These are phyloP conservation scores for Trachurus trachurus DNA, from an alignment of 2,797 vertebrate genomes.

Conservation along the genomic window DNA sequence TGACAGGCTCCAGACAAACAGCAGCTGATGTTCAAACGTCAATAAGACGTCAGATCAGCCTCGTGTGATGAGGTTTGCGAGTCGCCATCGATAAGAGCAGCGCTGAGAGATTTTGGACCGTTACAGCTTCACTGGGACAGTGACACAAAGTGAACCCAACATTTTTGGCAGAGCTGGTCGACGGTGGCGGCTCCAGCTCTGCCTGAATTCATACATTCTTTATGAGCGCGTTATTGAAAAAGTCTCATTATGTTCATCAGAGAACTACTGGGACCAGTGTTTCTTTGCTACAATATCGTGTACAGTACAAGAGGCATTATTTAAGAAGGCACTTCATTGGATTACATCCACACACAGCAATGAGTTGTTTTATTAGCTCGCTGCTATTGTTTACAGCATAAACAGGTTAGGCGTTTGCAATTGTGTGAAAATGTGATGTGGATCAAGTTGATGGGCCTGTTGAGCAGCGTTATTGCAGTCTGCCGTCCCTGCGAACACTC, in stretches of 20 bases:
- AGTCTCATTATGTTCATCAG: slow-evolving; percentile 81
- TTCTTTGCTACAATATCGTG: slow-evolving; percentile 75
- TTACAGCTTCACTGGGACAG: slow-evolving; percentile 35
- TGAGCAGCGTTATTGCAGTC: slow-evolving; percentile 85
- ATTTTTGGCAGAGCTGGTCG: slow-evolving; percentile 49
- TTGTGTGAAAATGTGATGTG: slow-evolving; percentile 78
- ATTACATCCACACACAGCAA: slow-evolving; percentile 80
- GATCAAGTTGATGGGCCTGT: slow-evolving; percentile 85
- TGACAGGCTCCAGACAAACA: slow-evolving; percentile 65
- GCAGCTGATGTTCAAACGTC: slow-evolving; percentile 58
- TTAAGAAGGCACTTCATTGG: slow-evolving; percentile 77
- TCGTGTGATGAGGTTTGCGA: slow-evolving; percentile 48
- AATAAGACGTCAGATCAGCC: slow-evolving; percentile 66
- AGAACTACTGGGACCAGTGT: slow-evolving; percentile 76
- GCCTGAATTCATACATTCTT: slow-evolving; percentile 85
- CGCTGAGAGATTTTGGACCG: slow-evolving; percentile 9
- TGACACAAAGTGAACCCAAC: slow-evolving; percentile 71
- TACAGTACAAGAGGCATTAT: slow-evolving; percentile 65
- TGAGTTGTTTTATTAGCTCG: slow-evolving; percentile 80
- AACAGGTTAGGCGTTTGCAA: slow-evolving; percentile 81
- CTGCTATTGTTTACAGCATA: slow-evolving; percentile 80
- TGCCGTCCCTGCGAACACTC: slow-evolving; percentile 73
- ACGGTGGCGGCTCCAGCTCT: slow-evolving; percentile 31
- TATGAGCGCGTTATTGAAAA: slow-evolving; percentile 87
- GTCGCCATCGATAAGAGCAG: slow-evolving; percentile 39